These are phyloP conservation scores for Lethrus apterus DNA, from an alignment of 1,140 invertebrate genomes.

Conservation along the genomic window DNA sequence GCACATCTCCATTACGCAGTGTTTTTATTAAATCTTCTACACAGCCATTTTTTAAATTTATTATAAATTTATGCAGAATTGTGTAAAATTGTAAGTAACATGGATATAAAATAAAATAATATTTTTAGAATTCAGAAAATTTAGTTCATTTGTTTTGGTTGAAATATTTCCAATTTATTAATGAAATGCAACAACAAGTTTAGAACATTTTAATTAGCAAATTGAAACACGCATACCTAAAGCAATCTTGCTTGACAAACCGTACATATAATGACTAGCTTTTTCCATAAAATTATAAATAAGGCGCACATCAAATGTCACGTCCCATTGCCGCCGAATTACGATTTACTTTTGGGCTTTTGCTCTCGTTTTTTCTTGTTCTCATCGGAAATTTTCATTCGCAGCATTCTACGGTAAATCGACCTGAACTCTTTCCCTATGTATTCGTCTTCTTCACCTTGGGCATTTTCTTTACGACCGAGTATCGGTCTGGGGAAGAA, in stretches of 20 bases:
- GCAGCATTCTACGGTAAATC: slow-evolving; percentile 25
- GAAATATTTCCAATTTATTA: neutral
- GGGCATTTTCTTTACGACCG: slow-evolving; percentile 26
- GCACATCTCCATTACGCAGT: too few relatives aligned
- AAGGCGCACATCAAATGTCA: neutral
- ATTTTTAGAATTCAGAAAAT: too few relatives aligned
- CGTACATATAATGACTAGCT: neutral
- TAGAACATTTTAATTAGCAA: neutral
- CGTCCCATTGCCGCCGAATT: neutral
- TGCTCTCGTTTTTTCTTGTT: slow-evolving; percentile 4
- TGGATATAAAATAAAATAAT: too few relatives aligned
- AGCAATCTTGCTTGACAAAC: neutral
- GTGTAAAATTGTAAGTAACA: too few relatives aligned
- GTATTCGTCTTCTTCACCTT: slow-evolving; percentile 17
- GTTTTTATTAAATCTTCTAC: too few relatives aligned
- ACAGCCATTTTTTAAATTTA: too few relatives aligned
- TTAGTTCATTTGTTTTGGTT: too few relatives aligned
- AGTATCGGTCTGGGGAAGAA: slow-evolving; percentile 32
- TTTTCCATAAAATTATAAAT: neutral
- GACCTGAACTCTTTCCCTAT: slow-evolving; percentile 31
- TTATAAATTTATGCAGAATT: too few relatives aligned
- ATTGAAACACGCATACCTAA: neutral
- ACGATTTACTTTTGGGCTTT: slow-evolving; percentile 8
- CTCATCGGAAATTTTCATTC: slow-evolving; percentile 30
- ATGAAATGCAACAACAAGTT: neutral